Conservation (phyloP, 2,888 invertebrate species). For the Pammene fasciana region DNA sequence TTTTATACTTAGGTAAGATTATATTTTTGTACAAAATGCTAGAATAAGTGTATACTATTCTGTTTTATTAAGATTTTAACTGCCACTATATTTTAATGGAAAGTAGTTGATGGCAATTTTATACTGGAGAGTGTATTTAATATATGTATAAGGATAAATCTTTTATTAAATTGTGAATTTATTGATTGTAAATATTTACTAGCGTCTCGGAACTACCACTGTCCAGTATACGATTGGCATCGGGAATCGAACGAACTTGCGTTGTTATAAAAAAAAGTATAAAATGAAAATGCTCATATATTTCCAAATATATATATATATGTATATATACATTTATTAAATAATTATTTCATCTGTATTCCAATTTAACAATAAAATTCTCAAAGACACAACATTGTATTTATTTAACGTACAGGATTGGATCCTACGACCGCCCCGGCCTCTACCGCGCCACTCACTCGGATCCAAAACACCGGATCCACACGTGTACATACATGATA, state of each 20-base stretch:
- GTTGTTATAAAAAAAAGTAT: conserved; percentile 23
- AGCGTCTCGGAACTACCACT: background rate
- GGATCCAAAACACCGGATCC: background rate
- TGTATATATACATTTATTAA: conserved; percentile 80
- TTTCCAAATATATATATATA: conserved; percentile 82
- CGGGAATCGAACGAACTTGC: background rate
- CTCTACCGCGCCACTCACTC: background rate
- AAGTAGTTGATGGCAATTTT: background rate
- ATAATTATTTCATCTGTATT: conserved; percentile 82
- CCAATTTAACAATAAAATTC: conserved; percentile 84
- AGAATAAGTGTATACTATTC: conserved; percentile 40
- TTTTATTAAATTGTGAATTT: too few relatives aligned
- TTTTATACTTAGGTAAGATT: conserved; percentile 39
- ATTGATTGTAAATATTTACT: too few relatives aligned
- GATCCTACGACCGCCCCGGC: conserved; percentile 51
- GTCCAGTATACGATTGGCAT: conserved; percentile 13
- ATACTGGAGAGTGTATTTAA: background rate
- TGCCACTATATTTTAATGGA: conserved; percentile 23
- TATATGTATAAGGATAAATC: background rate
- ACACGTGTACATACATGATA: background rate
- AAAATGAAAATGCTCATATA: conserved; percentile 62
- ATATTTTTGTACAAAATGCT: conserved; percentile 37
- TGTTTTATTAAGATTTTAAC: conserved; percentile 24
- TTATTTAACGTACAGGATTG: conserved; percentile 75
- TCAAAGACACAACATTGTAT: conserved; percentile 83